Base-by-base conservation (phyloP, 2,113 vertebrate species). In the Garra rufa region DNA sequence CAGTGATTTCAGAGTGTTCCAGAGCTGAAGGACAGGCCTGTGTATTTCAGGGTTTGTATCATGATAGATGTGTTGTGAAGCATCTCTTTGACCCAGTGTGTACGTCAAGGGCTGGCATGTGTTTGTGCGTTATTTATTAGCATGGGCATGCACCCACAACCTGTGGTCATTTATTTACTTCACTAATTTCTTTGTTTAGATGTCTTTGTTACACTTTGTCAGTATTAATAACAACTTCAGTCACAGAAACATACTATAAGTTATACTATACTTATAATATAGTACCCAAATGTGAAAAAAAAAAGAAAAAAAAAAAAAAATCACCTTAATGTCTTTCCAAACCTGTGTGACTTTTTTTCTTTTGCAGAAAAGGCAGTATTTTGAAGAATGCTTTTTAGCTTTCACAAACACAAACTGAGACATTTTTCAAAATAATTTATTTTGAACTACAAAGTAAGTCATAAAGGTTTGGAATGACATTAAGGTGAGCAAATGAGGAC, bases 21-120 rank as follows among this genome's bases (percentile, higher is more conserved):
- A 70, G n/a, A 71, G 34, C 26, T 59, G 65, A 83, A 44, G 26
- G 38, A 76, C 71, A 76, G 67, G 19, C n/a, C 48, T 55, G 76
- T 79, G 30, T 61, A 83, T 79, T 59, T 30, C n/a, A 57, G 69
- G 44, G 8, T n/a, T 19, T 50, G 1, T 24, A 63, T 59, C 52
- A 7, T 61, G 76, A 79, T 79, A 61, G 57, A 79, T 63, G 76
- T 79, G 38, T 57, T 79, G 76, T 41, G 11, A 38, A 24, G 50
- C 19, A 15, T 44, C n/a, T 63, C 55, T 75, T 14, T 75, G 67
- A 71, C 67, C 67, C 19, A 21, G 67, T 43, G 67, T 71, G 17
- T 71, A 4, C 17, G 21, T 41, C 21, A 71, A 38, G 4, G 17
- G 38, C 67, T 43, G 67, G 4, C 57, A 34, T 65, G 63, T 65